Conservation (phyloP, 2,113 vertebrate genomes). For the Bucco capensis region DNA sequence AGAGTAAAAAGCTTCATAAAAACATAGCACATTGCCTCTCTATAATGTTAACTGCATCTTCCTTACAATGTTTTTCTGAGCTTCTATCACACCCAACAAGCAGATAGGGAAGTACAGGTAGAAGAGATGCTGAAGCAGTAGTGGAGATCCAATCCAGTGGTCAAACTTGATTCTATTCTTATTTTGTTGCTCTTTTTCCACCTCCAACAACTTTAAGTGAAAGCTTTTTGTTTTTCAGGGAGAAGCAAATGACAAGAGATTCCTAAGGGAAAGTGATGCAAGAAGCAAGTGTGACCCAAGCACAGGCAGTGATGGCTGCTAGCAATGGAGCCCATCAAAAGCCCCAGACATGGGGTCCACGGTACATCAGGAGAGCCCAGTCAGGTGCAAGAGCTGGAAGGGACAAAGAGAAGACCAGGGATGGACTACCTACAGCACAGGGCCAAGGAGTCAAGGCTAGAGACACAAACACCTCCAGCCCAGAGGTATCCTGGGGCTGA, state of each 20-base stretch:
- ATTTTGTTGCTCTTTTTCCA: not conserved
- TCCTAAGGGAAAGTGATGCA: not conserved
- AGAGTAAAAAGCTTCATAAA: not conserved
- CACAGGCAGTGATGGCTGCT: not conserved
- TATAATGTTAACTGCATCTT: not conserved
- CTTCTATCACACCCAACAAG: not conserved
- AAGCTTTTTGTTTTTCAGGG: not conserved
- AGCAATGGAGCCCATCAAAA: fast-evolving
- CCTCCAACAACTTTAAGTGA: not conserved
- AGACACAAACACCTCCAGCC: not conserved
- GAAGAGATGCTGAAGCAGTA: not conserved
- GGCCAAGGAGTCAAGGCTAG: not conserved
- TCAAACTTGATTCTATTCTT: not conserved
- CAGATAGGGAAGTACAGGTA: not conserved
- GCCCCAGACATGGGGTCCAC: not conserved
- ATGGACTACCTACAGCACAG: not conserved
- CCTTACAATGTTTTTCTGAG: not conserved
- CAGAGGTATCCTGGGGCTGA: not conserved
- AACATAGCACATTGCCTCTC: not conserved
- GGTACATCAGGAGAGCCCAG: not conserved
- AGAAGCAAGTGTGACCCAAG: not conserved
- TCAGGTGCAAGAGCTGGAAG: not conserved
- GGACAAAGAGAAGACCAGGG: not conserved
- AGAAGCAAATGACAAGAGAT: not conserved
- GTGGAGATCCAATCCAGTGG: not conserved